Percentiles rank a stretch among this genome's conserved stretches.
Conservation (phyloP, 2,113 vertebrate species). For the Columba livia region DNA sequence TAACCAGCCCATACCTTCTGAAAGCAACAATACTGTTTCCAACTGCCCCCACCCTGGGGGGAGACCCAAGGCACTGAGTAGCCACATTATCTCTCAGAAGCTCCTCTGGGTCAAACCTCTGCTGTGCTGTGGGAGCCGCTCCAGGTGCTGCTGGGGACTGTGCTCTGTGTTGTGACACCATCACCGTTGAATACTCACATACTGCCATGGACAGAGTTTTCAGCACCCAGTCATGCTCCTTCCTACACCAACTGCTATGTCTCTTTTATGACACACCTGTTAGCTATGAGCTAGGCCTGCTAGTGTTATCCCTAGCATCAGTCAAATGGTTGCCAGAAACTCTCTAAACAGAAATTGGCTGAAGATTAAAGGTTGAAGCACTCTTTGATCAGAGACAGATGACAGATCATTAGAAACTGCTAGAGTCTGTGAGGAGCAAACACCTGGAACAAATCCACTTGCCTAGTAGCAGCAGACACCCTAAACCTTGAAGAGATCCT, state of each 20-base stretch:
- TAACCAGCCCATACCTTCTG: neutral
- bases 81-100: neutral
- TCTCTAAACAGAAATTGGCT: neutral
- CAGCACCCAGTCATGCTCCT: neutral
- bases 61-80: neutral
- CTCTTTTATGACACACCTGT: neutral
- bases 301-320: neutral
- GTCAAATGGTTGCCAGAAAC: neutral
- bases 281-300: neutral
- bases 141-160: neutral
- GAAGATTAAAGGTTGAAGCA: neutral
- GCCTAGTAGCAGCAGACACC: neutral
- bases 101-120: neutral
- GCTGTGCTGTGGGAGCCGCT: neutral
- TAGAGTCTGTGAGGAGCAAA: neutral
- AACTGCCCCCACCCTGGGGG: rapidly evolving
- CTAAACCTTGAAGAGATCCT: neutral
- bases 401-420: neutral
- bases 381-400: neutral
- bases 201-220: neutral
- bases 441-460: neutral
- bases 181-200: neutral
- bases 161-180: neutral
- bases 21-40: neutral
- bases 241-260: neutral